Evolutionary conservation across 2,888 invertebrate species (phyloP).

Genomic region (Alsophila aescularia): DNA sequence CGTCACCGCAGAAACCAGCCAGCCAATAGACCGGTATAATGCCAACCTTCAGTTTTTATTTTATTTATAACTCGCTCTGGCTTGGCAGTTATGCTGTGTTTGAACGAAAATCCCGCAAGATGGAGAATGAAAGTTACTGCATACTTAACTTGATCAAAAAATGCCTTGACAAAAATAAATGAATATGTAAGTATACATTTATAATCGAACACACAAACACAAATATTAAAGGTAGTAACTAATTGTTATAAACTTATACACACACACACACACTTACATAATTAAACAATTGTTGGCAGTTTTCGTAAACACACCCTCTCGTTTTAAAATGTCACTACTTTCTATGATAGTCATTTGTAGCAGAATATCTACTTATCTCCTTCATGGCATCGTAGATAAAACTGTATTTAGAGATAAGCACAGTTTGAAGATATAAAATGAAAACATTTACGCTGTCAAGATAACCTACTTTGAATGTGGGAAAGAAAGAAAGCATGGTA

Average conservation of each 20-base stretch:
- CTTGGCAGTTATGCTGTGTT: slow-evolving; percentile 77
- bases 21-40: slow-evolving; percentile 84
- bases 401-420: slow-evolving; percentile 1
- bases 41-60: slow-evolving; percentile 83
- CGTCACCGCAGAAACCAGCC: slow-evolving; percentile 83
- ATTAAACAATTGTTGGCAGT: too few species aligned
- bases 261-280: too few species aligned
- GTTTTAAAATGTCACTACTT: background rate
- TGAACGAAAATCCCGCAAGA: slow-evolving; percentile 42
- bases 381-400: background rate
- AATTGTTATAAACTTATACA: too few species aligned
- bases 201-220: too few species aligned
- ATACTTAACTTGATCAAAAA: slow-evolving; percentile 13
- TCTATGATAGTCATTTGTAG: background rate
- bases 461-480: background rate
- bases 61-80: slow-evolving; percentile 82
- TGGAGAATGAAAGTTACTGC: background rate
- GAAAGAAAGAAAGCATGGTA: background rate
- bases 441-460: background rate
- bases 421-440: slow-evolving; percentile 6
- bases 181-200: too few species aligned
- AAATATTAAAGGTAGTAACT: too few species aligned
- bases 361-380: background rate
- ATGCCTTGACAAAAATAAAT: background rate
- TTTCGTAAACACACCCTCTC: background rate